Percentiles rank a stretch among this genome's conserved stretches.
These are phyloP conservation scores for Eristalis intricaria DNA, from an alignment of 2,888 invertebrate genomes.

Conservation along the genomic window DNA sequence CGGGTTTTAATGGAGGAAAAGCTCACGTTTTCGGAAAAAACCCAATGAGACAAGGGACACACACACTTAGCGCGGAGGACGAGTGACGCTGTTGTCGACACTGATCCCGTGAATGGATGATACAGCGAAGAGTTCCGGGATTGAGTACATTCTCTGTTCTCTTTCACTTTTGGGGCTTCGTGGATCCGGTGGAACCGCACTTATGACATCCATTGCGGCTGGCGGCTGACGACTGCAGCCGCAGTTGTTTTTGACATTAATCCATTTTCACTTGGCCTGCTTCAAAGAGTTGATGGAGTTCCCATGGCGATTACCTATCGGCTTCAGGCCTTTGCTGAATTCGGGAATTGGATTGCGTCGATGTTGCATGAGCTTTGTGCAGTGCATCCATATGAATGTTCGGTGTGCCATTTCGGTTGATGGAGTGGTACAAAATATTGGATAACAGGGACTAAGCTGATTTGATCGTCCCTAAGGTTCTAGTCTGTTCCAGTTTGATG, in stretches of 20 bases:
- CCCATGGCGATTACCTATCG: not conserved
- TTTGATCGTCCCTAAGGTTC: too few species aligned
- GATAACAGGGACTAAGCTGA: too few species aligned
- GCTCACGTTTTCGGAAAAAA: slow-evolving; percentile 1
- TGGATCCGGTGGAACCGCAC: not conserved
- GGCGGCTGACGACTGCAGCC: not conserved
- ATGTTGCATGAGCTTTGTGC: too few species aligned
- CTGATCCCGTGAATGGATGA: not conserved
- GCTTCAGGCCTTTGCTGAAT: not conserved
- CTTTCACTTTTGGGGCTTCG: not conserved
- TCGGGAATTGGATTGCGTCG: not conserved
- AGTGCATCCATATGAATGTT: too few species aligned
- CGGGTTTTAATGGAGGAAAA: slow-evolving; percentile 5
- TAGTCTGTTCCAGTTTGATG: too few species aligned
- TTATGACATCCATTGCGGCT: not conserved
- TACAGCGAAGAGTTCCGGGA: not conserved
- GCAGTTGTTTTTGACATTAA: not conserved
- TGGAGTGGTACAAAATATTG: too few species aligned
- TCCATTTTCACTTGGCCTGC: not conserved
- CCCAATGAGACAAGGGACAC: too few species aligned
- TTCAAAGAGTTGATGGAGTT: not conserved
- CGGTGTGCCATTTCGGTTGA: too few species aligned
- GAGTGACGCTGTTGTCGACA: not conserved
- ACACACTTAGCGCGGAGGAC: not conserved
- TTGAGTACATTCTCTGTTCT: not conserved